Conservation (phyloP, 2,888 invertebrate genomes). For the Steinernema scapterisci region DNA sequence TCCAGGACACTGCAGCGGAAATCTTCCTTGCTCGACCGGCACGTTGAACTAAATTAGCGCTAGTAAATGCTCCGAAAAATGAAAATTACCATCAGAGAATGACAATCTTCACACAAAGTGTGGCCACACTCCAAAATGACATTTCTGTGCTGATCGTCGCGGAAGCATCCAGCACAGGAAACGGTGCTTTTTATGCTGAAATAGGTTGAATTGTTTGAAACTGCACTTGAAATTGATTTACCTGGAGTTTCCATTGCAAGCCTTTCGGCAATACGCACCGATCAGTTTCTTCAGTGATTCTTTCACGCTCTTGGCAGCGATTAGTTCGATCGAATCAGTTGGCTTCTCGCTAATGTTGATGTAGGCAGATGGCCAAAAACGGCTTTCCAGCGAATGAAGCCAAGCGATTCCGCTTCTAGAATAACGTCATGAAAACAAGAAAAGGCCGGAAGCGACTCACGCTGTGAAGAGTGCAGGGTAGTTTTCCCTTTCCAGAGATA, state of each 20-base stretch:
- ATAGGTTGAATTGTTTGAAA: too few species aligned
- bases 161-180: constrained; percentile 17
- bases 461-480: background rate
- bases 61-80: background rate
- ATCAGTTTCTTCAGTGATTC: background rate
- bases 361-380: background rate
- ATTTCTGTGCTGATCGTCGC: background rate
- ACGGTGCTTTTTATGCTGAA: too few species aligned
- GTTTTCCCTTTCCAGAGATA: background rate
- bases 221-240: too few species aligned
- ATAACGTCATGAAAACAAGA: background rate
- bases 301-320: background rate
- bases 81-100: background rate
- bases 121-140: constrained; percentile 15
- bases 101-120: constrained; percentile 9
- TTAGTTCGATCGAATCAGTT: background rate
- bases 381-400: background rate
- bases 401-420: constrained; percentile 1
- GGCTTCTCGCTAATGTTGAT: background rate
- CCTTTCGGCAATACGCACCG: background rate
- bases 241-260: background rate
- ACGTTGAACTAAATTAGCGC: background rate
- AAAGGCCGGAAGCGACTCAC: background rate
- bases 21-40: background rate
- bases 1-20: background rate